Evolutionary conservation across 2,888 invertebrate species (phyloP).

Genomic region (Meandrusa payeni): DNA sequence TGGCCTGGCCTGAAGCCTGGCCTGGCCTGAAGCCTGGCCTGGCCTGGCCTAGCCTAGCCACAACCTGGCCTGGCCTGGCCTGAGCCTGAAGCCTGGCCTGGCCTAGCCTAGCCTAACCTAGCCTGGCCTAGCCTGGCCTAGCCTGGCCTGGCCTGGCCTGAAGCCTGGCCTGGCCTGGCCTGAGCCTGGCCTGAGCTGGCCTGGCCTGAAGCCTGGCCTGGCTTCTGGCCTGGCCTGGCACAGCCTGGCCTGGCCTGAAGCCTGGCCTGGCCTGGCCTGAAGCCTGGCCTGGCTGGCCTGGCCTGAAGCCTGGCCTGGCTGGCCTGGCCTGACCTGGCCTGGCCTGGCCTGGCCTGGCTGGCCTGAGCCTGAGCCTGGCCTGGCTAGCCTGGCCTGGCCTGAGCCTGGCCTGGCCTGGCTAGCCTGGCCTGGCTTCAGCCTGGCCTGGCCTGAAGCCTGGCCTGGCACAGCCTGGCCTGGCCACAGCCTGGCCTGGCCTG

Average conservation of each 20-base stretch:
- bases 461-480: too few relatives aligned
- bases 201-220: constrained; percentile 35
- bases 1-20: neutral
- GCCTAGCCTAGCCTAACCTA: too few relatives aligned
- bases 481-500: too few relatives aligned
- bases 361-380: neutral
- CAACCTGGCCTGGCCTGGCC: too few relatives aligned
- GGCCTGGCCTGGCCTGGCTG: constrained; percentile 30
- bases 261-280: constrained; percentile 35
- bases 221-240: too few relatives aligned
- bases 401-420: neutral
- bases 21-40: too few relatives aligned
- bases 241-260: constrained; percentile 35
- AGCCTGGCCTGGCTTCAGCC: too few relatives aligned
- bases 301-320: constrained; percentile 30
- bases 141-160: constrained; percentile 28
- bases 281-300: constrained; percentile 31
- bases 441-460: too few relatives aligned
- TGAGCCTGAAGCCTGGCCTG: constrained; percentile 31
- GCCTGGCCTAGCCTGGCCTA: too few relatives aligned
- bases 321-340: constrained; percentile 28
- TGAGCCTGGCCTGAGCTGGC: constrained; percentile 35
- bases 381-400: neutral
- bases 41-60: too few relatives aligned
- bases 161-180: constrained; percentile 30